Percentiles rank a stretch among this genome's conserved stretches.
phyloP scores from a whole-genome alignment of 2,113 vertebrate species.

The Neoarius graeffei region DNA sequence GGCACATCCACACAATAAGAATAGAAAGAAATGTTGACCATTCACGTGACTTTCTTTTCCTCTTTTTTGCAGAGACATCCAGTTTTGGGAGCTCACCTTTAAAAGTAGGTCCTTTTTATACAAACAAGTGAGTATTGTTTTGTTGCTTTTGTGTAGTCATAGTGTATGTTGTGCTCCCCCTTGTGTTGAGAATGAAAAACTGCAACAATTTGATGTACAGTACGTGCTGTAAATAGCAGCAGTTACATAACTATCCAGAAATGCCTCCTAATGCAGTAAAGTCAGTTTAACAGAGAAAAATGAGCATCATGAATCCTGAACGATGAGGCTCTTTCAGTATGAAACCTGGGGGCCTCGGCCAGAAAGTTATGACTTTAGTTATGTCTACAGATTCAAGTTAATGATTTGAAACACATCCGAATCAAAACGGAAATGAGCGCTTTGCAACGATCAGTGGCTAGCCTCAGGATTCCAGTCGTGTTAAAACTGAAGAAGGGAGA shows the following conservation, averaged over 20 bases:
- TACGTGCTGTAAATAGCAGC: neutral
- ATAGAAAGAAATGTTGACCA: too few species aligned
- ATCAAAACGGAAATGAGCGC: neutral
- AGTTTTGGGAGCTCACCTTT: constrained; percentile 84
- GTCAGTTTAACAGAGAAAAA: neutral
- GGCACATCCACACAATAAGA: neutral
- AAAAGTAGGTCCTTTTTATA: constrained; percentile 85
- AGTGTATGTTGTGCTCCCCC: constrained; percentile 46
- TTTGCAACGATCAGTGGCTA: neutral
- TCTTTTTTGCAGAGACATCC: constrained; percentile 69
- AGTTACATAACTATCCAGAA: neutral
- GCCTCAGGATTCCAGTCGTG: neutral
- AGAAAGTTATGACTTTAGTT: neutral
- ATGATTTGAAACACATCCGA: neutral
- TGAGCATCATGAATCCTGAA: neutral
- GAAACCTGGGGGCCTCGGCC: neutral
- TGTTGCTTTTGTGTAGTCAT: neutral
- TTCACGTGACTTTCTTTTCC: neutral
- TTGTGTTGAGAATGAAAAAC: constrained; percentile 54
- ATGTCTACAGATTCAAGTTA: neutral
- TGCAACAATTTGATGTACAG: neutral
- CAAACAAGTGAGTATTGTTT: constrained; percentile 77
- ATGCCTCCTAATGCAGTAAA: neutral
- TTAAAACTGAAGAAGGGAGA: neutral
- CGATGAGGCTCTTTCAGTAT: neutral